Conservation (phyloP, 2,113 vertebrate genomes). For the Meleagris gallopavo region DNA sequence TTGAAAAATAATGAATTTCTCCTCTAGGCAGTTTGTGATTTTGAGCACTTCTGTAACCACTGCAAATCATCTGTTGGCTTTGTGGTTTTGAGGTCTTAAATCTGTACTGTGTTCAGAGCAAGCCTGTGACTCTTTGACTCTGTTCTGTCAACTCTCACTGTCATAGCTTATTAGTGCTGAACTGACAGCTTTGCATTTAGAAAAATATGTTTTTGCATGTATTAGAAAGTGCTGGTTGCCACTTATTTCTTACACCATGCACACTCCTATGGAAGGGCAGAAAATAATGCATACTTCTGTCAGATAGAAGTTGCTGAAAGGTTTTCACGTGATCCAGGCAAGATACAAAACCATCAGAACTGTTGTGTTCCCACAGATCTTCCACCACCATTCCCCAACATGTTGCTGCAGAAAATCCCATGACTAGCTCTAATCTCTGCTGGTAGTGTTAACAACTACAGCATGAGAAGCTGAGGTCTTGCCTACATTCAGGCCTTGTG, state of each 20-base stretch:
- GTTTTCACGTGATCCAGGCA: neutral
- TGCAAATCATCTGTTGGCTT: neutral
- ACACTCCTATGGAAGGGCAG: neutral
- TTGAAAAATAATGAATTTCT: slow-evolving; percentile 2
- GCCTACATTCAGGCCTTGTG: neutral
- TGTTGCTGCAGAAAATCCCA: neutral
- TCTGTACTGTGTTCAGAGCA: neutral
- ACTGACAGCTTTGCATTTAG: neutral
- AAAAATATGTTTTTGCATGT: neutral
- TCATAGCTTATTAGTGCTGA: neutral
- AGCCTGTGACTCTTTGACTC: neutral
- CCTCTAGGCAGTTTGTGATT: neutral
- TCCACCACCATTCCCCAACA: neutral
- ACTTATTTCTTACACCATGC: neutral
- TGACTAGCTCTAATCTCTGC: neutral
- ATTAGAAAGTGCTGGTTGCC: neutral
- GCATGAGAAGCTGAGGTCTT: neutral
- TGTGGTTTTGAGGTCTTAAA: neutral
- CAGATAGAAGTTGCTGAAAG: neutral
- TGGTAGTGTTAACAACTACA: neutral
- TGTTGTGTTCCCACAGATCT: neutral
- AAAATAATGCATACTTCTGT: neutral
- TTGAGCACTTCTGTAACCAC: neutral
- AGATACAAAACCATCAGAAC: neutral
- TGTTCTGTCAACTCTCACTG: neutral